Evolutionary conservation across 2,888 invertebrate species (phyloP).

Genomic region (Cephonodes hylas): DNA sequence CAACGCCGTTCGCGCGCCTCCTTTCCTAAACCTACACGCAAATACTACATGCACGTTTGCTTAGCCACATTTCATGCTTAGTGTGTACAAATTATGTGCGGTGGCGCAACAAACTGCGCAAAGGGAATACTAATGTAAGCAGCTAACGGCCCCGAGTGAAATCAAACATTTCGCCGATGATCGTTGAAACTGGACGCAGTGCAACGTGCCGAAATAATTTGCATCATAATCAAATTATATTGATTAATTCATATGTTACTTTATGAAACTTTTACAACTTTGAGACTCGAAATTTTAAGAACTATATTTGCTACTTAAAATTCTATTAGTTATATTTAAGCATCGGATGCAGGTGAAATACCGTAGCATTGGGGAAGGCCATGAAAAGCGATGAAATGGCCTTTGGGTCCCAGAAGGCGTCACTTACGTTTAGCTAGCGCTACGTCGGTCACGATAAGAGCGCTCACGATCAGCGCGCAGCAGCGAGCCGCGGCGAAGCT

Average conservation of each 20-base stretch:
- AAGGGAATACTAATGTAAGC: constrained; percentile 71
- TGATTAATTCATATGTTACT: neutral
- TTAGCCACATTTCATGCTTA: constrained; percentile 81
- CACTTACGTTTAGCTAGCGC: neutral
- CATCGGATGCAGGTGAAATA: too few relatives aligned
- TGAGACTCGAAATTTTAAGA: too few relatives aligned
- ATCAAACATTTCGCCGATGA: constrained; percentile 57
- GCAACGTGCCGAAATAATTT: neutral
- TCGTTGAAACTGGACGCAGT: constrained; percentile 32
- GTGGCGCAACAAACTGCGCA: constrained; percentile 70
- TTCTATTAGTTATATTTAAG: neutral
- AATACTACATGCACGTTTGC: constrained; percentile 77
- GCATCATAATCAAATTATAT: neutral
- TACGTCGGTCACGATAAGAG: neutral
- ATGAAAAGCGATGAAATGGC: neutral
- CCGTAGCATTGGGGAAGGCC: too few relatives aligned
- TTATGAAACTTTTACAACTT: too few relatives aligned
- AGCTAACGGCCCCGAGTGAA: constrained; percentile 48
- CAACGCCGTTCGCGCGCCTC: constrained; percentile 48
- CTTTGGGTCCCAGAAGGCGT: neutral
- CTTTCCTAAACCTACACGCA: constrained; percentile 79
- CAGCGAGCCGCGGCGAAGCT: constrained; percentile 22
- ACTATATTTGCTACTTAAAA: too few relatives aligned
- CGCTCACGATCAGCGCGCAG: neutral
- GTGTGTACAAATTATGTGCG: constrained; percentile 79